Percentiles rank a stretch among this genome's conserved stretches.
Evolutionary conservation across 1,140 invertebrate species (phyloP).

Genomic region (Neuroterus valhalla): DNA sequence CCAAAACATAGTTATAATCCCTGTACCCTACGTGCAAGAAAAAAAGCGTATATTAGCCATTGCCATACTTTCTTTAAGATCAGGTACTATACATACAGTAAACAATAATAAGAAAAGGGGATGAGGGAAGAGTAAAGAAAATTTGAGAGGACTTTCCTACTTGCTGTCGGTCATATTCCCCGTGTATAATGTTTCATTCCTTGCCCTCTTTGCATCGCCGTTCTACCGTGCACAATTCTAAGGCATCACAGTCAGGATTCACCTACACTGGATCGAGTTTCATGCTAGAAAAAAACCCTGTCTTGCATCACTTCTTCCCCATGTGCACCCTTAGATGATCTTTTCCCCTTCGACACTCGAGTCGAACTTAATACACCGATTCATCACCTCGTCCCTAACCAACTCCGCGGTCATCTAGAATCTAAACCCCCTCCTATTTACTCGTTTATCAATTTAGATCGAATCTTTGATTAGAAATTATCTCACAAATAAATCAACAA

Average conservation of each 20-base stretch:
- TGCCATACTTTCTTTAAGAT: too few species aligned
- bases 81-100: too few species aligned
- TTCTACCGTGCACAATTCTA: conserved; percentile 6
- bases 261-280: conserved; percentile 27
- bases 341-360: conserved; percentile 2
- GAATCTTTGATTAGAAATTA: too few species aligned
- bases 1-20: too few species aligned
- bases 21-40: too few species aligned
- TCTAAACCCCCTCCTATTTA: too few species aligned
- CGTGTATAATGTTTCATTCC: background rate
- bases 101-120: too few species aligned
- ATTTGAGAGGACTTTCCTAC: background rate
- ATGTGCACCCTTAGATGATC: conserved; percentile 6
- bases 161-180: background rate
- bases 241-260: conserved; percentile 23
- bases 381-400: background rate
- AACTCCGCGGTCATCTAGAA: background rate
- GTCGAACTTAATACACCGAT: background rate
- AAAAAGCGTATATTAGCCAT: too few species aligned
- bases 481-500: too few species aligned
- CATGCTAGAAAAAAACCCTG: background rate
- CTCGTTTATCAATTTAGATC: too few species aligned
- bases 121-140: too few species aligned
- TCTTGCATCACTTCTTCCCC: conserved; percentile 1
- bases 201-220: background rate